phyloP scores from a whole-genome alignment of 2,888 invertebrate species.

The Reticulitermes lucifugus region DNA sequence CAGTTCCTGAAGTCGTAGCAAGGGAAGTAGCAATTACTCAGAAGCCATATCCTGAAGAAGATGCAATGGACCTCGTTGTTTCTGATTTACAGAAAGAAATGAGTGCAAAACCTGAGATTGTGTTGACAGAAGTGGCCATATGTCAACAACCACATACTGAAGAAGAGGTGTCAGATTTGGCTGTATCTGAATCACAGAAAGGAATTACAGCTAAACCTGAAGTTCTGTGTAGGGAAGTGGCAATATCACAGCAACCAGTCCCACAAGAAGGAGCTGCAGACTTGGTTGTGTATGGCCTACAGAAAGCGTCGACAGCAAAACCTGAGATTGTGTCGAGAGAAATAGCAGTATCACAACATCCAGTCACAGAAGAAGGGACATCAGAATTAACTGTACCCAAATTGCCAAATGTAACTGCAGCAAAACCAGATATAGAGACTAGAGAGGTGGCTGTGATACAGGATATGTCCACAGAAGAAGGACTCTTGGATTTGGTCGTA shows the following conservation, averaged over 20 bases:
- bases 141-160: slow-evolving; percentile 43
- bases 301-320: slow-evolving; percentile 41
- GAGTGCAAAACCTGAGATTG: slow-evolving; percentile 44
- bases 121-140: slow-evolving; percentile 46
- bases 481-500: slow-evolving; percentile 28
- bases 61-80: slow-evolving; percentile 27
- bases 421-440: slow-evolving; percentile 43
- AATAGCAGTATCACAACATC: slow-evolving; percentile 37
- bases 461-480: slow-evolving; percentile 45
- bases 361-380: slow-evolving; percentile 18
- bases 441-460: slow-evolving; percentile 47
- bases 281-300: slow-evolving; percentile 6
- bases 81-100: slow-evolving; percentile 35
- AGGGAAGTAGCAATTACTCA: slow-evolving; percentile 22
- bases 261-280: slow-evolving; percentile 40
- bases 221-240: slow-evolving; percentile 46
- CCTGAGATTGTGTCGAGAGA: slow-evolving; percentile 39
- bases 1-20: slow-evolving; percentile 9
- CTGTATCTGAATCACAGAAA: background rate
- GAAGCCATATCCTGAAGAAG: slow-evolving; percentile 44
- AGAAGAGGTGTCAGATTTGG: slow-evolving; percentile 28
- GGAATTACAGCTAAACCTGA: slow-evolving; percentile 39
- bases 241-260: slow-evolving; percentile 37
- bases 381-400: background rate
- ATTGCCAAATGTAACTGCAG: slow-evolving; percentile 15